Conservation (phyloP, 2,888 invertebrate species). For the Eristalis intricaria region DNA sequence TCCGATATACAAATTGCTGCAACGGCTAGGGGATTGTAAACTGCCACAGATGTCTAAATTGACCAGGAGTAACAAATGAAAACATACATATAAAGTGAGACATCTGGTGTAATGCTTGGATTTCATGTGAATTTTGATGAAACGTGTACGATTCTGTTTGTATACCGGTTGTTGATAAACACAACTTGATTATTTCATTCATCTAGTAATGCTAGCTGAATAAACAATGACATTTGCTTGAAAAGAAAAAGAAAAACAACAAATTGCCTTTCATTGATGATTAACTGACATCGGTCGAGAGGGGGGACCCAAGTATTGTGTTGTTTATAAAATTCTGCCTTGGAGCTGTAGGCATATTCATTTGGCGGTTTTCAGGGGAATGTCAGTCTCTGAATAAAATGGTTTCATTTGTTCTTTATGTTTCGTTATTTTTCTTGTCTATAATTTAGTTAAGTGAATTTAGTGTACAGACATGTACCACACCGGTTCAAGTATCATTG, state of each 20-base stretch:
- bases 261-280: neutral
- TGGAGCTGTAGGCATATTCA: neutral
- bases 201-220: neutral
- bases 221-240: neutral
- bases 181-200: neutral
- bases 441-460: too few species aligned
- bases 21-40: neutral
- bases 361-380: neutral
- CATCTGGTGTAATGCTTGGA: neutral
- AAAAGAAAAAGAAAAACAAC: neutral
- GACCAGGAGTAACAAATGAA: neutral
- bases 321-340: neutral
- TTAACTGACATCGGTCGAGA: neutral
- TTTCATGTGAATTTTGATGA: neutral
- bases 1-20: neutral
- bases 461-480: too few species aligned
- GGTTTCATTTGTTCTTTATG: neutral
- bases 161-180: slow-evolving; percentile 1
- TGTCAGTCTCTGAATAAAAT: neutral
- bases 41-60: slow-evolving; percentile 19
- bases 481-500: too few species aligned
- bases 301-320: neutral
- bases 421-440: neutral
- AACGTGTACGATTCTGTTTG: neutral
- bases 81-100: neutral